phyloP scores from a whole-genome alignment of 1,140 invertebrate species.

The Zaprionus ghesquierei region DNA sequence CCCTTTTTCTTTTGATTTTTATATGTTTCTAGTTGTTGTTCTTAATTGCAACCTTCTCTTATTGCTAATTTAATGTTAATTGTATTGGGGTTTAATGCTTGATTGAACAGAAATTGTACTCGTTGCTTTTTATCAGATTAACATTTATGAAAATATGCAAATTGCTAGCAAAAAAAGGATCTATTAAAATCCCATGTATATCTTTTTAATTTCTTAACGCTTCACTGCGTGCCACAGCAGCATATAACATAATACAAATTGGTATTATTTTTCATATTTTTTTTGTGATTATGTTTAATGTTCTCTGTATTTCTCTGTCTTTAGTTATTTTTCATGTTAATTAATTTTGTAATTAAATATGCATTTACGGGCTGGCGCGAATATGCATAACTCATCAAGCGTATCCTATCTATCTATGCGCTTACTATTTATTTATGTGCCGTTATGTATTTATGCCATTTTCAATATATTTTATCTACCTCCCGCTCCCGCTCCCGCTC shows the following conservation, averaged over 20 bases:
- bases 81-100: neutral
- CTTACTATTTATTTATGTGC: constrained; percentile 16
- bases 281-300: neutral
- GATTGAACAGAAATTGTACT: neutral
- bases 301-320: constrained; percentile 27
- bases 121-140: constrained; percentile 3
- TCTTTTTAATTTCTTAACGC: constrained; percentile 51
- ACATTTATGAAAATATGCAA: constrained; percentile 7
- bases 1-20: too few species aligned
- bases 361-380: constrained; percentile 63
- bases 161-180: constrained; percentile 7
- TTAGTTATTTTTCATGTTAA: constrained; percentile 73
- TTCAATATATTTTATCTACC: constrained; percentile 68
- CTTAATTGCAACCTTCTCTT: too few species aligned
- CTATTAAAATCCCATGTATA: constrained; percentile 19
- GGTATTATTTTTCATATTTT: constrained; percentile 34
- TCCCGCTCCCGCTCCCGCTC: constrained; percentile 14
- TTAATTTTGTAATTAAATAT: constrained; percentile 80
- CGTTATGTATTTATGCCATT: constrained; percentile 57
- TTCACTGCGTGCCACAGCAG: constrained; percentile 19
- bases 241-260: constrained; percentile 31
- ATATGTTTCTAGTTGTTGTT: too few species aligned
- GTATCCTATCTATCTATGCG: constrained; percentile 27
- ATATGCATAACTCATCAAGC: constrained; percentile 60
- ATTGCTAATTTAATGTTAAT: constrained; percentile 11